Evolutionary conservation across 2,888 invertebrate genomes (phyloP), one percentile per base, ranked within the genome.

Genomic region (Rapana venosa): DNA sequence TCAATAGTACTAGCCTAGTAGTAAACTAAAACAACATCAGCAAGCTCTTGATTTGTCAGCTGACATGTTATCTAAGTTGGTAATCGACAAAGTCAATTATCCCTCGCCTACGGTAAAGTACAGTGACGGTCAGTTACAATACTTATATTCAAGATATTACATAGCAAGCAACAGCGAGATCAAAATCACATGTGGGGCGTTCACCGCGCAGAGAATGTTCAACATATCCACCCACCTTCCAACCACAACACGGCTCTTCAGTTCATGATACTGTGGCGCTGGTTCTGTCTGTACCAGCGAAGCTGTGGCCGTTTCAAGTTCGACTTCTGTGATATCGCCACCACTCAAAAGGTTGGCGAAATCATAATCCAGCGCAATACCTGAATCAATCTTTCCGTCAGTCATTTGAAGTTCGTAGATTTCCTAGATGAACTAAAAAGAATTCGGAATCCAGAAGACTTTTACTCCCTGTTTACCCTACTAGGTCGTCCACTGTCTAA

Each of bases 231-330:
- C 92, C 93, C 92, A 94, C 94, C 94, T 94, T 91, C 92, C 92
- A 22, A 91, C 91, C 20, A 94, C 92, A 20, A 92, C 92, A 89
- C 93, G 93, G 87, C 94, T 94, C 90, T 94, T 94, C 89, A 94
- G 88, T 90, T 93, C 93, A 90, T 94, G 94, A 90, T 91, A 94
- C 15, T 86, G 84, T 2, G 56, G 84, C 5, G 84, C 17, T 58
- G 86, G 47, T 26, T 61, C 61, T 30, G 66, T 22, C 30, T 86
- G 86, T 58, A 20, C 56, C 22, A 86, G 20, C 1, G 58, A 30
- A 20, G 86, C 32, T 32, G 86, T 56, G 83, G 70, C 81, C 8
- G 20, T 32, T 15, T 87, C 74, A 13, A 74, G 17, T 35, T 85
- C 81, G 47, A 88, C 36, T 30, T 89, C 89, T 35, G 70, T 47